phyloP scores from a whole-genome alignment of 2,113 vertebrate genomes.

The Himantopus leucocephalus region DNA sequence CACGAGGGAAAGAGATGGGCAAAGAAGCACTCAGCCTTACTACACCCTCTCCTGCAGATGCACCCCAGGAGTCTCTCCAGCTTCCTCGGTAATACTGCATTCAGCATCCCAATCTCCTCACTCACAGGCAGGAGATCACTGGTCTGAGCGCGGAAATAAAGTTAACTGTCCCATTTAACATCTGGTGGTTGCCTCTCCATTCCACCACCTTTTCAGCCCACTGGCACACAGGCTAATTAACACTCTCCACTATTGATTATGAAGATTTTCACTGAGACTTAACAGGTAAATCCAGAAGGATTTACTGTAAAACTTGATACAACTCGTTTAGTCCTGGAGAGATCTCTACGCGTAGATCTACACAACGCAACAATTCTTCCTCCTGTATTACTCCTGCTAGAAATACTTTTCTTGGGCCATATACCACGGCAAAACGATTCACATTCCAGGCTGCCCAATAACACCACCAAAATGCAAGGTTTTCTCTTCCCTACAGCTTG shows the following conservation, averaged over 20 bases:
- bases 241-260: fast-evolving
- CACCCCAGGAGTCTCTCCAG: fast-evolving
- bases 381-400: neutral
- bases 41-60: neutral
- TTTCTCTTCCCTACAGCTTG: neutral
- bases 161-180: neutral
- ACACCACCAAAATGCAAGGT: neutral
- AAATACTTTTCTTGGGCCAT: neutral
- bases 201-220: neutral
- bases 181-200: neutral
- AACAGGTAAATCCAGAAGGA: neutral
- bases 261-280: neutral
- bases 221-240: neutral
- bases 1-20: neutral
- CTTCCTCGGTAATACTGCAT: fast-evolving
- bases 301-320: fast-evolving
- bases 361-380: neutral
- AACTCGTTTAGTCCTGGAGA: neutral
- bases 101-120: neutral
- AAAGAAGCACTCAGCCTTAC: neutral
- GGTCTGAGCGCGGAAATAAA: neutral
- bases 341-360: neutral
- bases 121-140: neutral
- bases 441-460: neutral
- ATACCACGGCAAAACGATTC: neutral